Evolutionary conservation across 2,797 vertebrate genomes (phyloP).

Genomic region (Eptatretus atami): DNA sequence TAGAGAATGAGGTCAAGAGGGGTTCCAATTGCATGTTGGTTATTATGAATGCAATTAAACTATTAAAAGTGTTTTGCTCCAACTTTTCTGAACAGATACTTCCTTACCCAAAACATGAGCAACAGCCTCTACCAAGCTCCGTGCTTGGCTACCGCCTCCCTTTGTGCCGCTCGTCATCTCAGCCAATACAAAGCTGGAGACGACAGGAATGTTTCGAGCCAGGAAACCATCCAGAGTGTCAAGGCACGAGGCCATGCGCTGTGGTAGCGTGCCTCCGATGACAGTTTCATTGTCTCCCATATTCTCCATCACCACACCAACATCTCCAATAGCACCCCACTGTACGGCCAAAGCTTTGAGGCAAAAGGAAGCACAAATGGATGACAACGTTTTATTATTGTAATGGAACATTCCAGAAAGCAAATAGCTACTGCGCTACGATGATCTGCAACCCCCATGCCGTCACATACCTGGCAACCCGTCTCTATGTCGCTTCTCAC

Average conservation of each 20-base stretch:
- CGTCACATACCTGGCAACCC: constrained; percentile 26
- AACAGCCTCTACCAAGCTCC: constrained; percentile 39
- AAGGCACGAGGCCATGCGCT: constrained; percentile 53
- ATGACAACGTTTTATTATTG: constrained; percentile 1
- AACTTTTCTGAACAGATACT: no score
- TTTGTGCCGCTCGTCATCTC: constrained; percentile 21
- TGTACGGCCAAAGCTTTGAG: constrained; percentile 40
- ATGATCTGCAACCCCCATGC: not conserved
- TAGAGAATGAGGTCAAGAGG: no score
- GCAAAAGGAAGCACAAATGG: not conserved
- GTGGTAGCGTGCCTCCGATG: constrained; percentile 49
- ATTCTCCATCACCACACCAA: constrained; percentile 45
- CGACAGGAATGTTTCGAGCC: constrained; percentile 31
- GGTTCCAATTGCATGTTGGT: no score
- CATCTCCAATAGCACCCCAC: constrained; percentile 82
- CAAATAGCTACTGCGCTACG: not conserved
- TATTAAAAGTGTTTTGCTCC: no score
- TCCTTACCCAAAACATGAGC: constrained; percentile 56
- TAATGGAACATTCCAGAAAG: not conserved
- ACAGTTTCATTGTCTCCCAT: constrained; percentile 36
- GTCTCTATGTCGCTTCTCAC: constrained; percentile 35
- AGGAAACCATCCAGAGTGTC: constrained; percentile 62
- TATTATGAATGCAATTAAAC: no score
- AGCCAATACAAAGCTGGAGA: constrained; percentile 67
- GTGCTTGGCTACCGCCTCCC: constrained; percentile 17